Percentiles rank a stretch among this genome's conserved stretches.
These are phyloP conservation scores for Ancistrus triradiatus DNA, from an alignment of 2,113 vertebrate genomes.

Conservation along the genomic window DNA sequence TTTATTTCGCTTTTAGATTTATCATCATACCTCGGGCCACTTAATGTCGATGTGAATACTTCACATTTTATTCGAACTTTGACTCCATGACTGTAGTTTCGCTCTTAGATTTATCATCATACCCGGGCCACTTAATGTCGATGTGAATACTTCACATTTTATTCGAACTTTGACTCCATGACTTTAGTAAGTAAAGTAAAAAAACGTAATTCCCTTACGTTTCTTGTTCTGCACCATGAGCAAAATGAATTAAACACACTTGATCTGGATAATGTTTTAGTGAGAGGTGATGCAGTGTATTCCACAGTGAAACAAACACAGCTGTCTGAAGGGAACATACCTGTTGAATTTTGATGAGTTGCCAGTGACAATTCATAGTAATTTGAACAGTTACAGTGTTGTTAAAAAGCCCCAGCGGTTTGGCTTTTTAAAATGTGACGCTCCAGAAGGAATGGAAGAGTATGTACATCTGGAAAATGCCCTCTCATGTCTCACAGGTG, in stretches of 20 bases:
- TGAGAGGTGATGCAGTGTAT: constrained; percentile 1
- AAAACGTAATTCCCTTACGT: not conserved
- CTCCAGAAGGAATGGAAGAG: not conserved
- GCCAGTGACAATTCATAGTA: not conserved
- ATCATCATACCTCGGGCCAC: too few relatives aligned
- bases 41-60: too few relatives aligned
- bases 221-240: not conserved
- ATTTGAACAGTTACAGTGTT: not conserved
- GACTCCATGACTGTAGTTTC: too few relatives aligned
- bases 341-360: too few relatives aligned
- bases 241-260: not conserved
- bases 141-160: too few relatives aligned
- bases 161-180: too few relatives aligned
- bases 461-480: not conserved
- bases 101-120: too few relatives aligned
- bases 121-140: too few relatives aligned
- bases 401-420: not conserved
- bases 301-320: not conserved
- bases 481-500: not conserved
- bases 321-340: too few relatives aligned
- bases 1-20: too few relatives aligned
- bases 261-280: not conserved
- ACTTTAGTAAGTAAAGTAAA: not conserved
- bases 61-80: too few relatives aligned
- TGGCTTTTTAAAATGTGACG: not conserved